Conservation (phyloP, 2,888 invertebrate genomes). For the Dastarcus helophoroides region DNA sequence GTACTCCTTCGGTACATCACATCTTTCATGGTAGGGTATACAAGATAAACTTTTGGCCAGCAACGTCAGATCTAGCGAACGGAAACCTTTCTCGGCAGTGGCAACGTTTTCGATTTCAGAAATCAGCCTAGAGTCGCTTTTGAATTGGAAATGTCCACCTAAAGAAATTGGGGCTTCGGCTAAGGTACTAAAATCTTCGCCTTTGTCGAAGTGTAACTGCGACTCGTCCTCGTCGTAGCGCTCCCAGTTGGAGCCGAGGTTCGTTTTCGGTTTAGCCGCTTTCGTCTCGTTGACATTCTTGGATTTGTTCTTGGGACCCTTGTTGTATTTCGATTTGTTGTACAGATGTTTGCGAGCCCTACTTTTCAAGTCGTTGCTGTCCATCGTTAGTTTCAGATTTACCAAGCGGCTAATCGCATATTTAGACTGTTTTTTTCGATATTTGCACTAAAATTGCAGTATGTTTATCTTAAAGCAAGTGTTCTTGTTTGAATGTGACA, state of each 20-base stretch:
- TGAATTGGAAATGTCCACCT: slow-evolving; percentile 21
- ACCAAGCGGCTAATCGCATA: too few relatives aligned
- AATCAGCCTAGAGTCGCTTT: slow-evolving; percentile 17
- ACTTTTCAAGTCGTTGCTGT: too few relatives aligned
- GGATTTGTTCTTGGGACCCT: too few relatives aligned
- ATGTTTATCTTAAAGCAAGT: too few relatives aligned
- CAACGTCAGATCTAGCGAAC: slow-evolving; percentile 12
- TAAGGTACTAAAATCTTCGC: slow-evolving; percentile 16
- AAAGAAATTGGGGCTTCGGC: slow-evolving; percentile 18
- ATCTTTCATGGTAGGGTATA: slow-evolving; percentile 13
- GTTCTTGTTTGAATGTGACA: too few relatives aligned
- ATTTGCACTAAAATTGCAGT: too few relatives aligned
- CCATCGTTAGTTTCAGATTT: too few relatives aligned
- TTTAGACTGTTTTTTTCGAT: too few relatives aligned
- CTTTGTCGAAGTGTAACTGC: slow-evolving; percentile 5
- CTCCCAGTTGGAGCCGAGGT: slow-evolving; percentile 14
- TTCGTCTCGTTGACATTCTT: slow-evolving; percentile 1
- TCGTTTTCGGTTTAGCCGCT: not conserved
- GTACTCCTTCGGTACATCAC: slow-evolving; percentile 8
- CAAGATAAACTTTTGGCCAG: slow-evolving; percentile 11
- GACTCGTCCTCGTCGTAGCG: slow-evolving; percentile 15
- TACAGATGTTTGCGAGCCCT: slow-evolving; percentile 7
- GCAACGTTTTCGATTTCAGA: slow-evolving; percentile 4
- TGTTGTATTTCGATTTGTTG: slow-evolving; percentile 10
- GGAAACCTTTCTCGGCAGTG: slow-evolving; percentile 9